Base-by-base conservation (phyloP, 2,113 vertebrate species). In the Scolopax mira region DNA sequence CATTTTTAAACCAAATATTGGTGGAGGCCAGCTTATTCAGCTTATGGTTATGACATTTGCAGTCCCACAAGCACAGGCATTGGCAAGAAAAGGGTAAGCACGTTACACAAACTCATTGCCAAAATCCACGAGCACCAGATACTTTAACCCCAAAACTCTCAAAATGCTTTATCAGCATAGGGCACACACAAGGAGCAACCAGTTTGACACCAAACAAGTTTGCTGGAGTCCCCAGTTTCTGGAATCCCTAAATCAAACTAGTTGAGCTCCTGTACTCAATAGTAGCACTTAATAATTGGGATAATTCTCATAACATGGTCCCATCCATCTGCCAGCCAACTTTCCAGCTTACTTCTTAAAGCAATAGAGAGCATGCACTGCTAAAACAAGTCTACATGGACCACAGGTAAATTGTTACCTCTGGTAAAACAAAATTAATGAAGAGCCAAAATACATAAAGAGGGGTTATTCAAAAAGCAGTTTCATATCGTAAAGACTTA, bases 301-400 rank as follows among this genome's bases (percentile, higher is more conserved):
- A 30, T 71, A 18, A 46, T 46, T 51, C n/a, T 55, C 0, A 0
- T 31, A 41, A 61, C 10, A 7, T 2, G 2, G 51, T n/a, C 41
- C 23, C 15, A 75, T 28, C 33, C 41, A 48, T 7, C 49, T 58
- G n/a, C 42, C 65, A 69, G 1, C 4, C 24, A 8, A 24, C 30
- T 19, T 69, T 48, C n/a, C 52, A 54, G n/a, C 28, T 62, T n/a
- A 3, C 15, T 64, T 7, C 25, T 55, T 27, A 25, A 31, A 70
- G 4, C 24, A 49, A 60, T 58, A 73, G 1, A 4, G 33, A 82
- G 18, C 11, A 11, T 4, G 13, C 19, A 10, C 9, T 72, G 44
- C 52, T 60, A 18, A 30, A 81, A 55, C 25, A 37, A n/a, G 9
- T 9, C 41, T 44, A 44, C 8, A 2, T 0, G 1, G 27, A 67